These are phyloP conservation scores for Aix galericulata DNA, from an alignment of 2,113 vertebrate genomes.

Conservation along the genomic window DNA sequence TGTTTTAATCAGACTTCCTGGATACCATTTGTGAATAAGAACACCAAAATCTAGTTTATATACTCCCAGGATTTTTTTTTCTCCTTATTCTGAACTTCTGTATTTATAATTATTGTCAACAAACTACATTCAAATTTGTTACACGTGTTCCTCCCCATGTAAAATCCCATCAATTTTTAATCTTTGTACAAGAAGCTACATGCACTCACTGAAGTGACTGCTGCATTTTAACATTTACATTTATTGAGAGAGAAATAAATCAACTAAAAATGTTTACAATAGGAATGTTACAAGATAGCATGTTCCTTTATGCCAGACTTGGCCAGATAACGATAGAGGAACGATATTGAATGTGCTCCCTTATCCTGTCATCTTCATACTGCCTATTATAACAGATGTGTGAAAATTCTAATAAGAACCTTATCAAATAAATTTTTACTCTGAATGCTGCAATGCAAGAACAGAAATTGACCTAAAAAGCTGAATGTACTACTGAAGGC, in stretches of 20 bases:
- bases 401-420: background rate
- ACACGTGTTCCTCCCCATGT: rapidly evolving
- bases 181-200: background rate
- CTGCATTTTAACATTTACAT: background rate
- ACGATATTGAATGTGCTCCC: background rate
- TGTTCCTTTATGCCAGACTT: background rate
- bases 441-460: background rate
- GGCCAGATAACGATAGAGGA: background rate
- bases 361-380: background rate
- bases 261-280: background rate
- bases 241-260: background rate
- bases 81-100: background rate
- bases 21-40: background rate
- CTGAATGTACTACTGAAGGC: background rate
- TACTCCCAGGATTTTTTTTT: background rate
- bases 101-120: background rate
- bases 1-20: background rate
- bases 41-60: background rate
- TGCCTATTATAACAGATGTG: background rate
- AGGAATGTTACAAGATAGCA: too few relatives aligned
- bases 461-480: background rate
- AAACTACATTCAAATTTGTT: background rate
- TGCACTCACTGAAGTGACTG: background rate
- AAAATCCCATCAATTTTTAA: background rate
- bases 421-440: background rate